Evolutionary conservation across 2,888 invertebrate species (phyloP).

Genomic region (Heliconius sara): DNA sequence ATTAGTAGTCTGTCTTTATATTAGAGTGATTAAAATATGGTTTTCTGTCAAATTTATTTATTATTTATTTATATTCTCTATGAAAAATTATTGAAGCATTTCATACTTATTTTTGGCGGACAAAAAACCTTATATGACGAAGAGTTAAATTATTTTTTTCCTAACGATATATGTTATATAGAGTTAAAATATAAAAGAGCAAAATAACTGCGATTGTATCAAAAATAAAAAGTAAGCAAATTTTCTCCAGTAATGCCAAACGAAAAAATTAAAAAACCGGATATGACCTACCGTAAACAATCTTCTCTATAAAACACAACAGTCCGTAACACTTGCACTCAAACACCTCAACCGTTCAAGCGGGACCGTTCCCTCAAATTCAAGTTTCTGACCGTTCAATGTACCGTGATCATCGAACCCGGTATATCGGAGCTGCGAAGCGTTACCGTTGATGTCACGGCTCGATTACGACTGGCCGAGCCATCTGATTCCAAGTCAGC

Average conservation of each 20-base stretch:
- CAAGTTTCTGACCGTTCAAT: constrained; percentile 75
- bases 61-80: not conserved
- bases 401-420: constrained; percentile 81
- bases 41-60: not conserved
- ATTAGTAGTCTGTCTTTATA: not conserved
- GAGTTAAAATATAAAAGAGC: not conserved
- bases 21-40: not conserved
- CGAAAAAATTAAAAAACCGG: not conserved
- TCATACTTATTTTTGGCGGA: not conserved
- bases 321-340: constrained; percentile 59
- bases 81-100: not conserved
- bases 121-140: not conserved
- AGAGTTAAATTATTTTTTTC: not conserved
- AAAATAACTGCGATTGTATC: not conserved
- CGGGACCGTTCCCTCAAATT: constrained; percentile 71
- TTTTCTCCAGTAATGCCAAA: not conserved
- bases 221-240: not conserved
- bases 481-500: constrained; percentile 84
- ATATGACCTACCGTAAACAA: constrained; percentile 48
- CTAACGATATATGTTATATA: not conserved
- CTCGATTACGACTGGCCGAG: constrained; percentile 82
- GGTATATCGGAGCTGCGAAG: constrained; percentile 77
- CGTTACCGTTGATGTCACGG: constrained; percentile 80
- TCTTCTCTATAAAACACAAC: constrained; percentile 37
- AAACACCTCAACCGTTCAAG: constrained; percentile 58